phyloP scores from a whole-genome alignment of 2,113 vertebrate species.

The Ascaphus truei region DNA sequence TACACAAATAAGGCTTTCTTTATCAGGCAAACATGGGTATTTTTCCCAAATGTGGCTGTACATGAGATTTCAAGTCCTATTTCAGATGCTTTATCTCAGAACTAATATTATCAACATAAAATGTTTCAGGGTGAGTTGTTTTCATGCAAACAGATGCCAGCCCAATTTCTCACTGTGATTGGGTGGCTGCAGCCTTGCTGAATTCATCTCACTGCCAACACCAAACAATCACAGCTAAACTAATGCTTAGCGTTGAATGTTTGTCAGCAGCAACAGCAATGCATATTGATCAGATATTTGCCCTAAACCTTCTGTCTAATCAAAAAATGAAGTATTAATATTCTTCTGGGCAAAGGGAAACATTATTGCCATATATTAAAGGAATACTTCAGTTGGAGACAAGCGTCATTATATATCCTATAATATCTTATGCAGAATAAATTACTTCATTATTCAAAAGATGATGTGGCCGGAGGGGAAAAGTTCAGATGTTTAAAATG shows the following conservation, averaged over 20 bases:
- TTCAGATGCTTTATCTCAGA: not conserved
- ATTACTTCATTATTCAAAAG: conserved; percentile 35
- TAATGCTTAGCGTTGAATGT: conserved; percentile 15
- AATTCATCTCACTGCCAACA: conserved; percentile 19
- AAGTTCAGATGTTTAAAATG: conserved; percentile 23
- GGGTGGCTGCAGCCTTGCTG: conserved; percentile 1
- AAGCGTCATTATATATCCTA: conserved; percentile 33
- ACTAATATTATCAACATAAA: not conserved
- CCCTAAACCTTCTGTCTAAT: conserved; percentile 32
- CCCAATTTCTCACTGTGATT: conserved; percentile 9
- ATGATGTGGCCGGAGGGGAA: conserved; percentile 22
- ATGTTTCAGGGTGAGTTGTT: not conserved
- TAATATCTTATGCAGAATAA: conserved; percentile 35
- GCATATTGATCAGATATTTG: conserved; percentile 35
- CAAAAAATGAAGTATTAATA: conserved; percentile 33
- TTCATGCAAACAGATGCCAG: conserved; percentile 11
- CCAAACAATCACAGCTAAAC: conserved; percentile 16
- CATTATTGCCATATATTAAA: conserved; percentile 32
- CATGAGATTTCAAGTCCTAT: conserved; percentile 1
- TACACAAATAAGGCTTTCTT: too few species aligned
- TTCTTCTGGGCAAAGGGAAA: conserved; percentile 29
- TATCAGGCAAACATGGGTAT: too few species aligned
- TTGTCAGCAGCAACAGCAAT: conserved; percentile 18
- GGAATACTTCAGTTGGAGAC: conserved; percentile 20
- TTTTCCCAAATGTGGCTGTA: too few species aligned